phyloP scores from a whole-genome alignment of 2,797 vertebrate genomes.

The Sylvilagus floridanus region DNA sequence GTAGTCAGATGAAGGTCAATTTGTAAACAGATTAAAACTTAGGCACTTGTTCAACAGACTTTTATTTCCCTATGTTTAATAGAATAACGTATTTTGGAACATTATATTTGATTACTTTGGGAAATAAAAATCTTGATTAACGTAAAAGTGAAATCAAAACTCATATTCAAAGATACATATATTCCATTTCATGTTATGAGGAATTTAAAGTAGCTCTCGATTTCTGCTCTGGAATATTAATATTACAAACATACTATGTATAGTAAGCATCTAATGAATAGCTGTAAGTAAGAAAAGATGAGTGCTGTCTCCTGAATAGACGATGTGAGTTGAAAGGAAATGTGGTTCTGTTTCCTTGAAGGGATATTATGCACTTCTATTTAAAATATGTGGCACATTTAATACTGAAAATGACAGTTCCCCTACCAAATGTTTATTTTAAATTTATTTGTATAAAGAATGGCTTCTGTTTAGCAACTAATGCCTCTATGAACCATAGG shows the following conservation, averaged over 20 bases:
- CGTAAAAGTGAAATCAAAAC: not conserved
- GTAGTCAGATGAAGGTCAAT: not conserved
- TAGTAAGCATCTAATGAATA: not conserved
- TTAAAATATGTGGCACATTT: not conserved
- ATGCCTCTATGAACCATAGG: not conserved
- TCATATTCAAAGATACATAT: not conserved
- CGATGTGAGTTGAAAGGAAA: not conserved
- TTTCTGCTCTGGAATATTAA: not conserved
- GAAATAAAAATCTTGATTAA: not conserved
- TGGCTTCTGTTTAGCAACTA: not conserved
- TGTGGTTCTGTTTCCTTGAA: not conserved
- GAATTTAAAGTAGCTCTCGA: not conserved
- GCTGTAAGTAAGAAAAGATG: not conserved
- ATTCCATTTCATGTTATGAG: not conserved
- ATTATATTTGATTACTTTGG: not conserved
- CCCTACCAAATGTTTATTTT: constrained; percentile 16
- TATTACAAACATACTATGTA: not conserved
- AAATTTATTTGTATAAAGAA: constrained; percentile 20
- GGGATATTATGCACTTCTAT: not conserved
- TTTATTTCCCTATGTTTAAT: not conserved
- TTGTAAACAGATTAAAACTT: not conserved
- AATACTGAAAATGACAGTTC: not conserved
- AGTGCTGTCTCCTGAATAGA: not conserved
- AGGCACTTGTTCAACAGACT: not conserved
- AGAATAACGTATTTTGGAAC: not conserved